These are phyloP conservation scores for Hepsetus odoe DNA, from an alignment of 2,113 vertebrate genomes.

Conservation along the genomic window DNA sequence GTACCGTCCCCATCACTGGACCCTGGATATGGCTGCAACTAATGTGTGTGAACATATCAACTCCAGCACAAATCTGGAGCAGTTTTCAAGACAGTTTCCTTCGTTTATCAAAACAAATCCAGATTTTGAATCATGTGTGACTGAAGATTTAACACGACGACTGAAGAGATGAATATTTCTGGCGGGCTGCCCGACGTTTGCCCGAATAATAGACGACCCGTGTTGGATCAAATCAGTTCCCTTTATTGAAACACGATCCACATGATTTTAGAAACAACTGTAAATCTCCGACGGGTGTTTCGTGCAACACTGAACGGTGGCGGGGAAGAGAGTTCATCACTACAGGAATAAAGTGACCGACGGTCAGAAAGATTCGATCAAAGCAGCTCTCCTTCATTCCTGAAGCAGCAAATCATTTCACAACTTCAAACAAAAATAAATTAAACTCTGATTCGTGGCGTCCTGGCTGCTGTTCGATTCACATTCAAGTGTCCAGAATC, in stretches of 20 bases:
- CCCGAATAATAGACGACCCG: background rate
- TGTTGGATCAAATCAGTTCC: background rate
- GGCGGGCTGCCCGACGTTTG: background rate
- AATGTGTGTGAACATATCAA: too few species aligned
- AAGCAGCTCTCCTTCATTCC: background rate
- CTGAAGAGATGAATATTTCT: too few species aligned
- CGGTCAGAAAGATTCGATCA: background rate
- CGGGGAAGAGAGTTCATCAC: background rate
- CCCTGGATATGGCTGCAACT: too few species aligned
- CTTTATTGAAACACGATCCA: slow-evolving; percentile 9
- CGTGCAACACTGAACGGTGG: background rate
- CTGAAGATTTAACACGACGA: too few species aligned
- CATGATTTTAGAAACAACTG: background rate
- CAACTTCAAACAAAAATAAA: background rate
- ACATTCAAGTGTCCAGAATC: background rate
- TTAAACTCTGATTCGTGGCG: background rate
- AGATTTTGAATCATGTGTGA: too few species aligned
- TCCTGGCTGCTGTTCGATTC: background rate
- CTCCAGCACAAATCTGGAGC: too few species aligned
- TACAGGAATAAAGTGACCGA: background rate
- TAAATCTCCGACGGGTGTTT: background rate
- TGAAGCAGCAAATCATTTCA: background rate
- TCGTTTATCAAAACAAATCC: too few species aligned
- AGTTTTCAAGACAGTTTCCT: too few species aligned
- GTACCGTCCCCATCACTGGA: too few species aligned